Conservation (phyloP, 2,888 invertebrate genomes). For the Anoncus sp. region DNA sequence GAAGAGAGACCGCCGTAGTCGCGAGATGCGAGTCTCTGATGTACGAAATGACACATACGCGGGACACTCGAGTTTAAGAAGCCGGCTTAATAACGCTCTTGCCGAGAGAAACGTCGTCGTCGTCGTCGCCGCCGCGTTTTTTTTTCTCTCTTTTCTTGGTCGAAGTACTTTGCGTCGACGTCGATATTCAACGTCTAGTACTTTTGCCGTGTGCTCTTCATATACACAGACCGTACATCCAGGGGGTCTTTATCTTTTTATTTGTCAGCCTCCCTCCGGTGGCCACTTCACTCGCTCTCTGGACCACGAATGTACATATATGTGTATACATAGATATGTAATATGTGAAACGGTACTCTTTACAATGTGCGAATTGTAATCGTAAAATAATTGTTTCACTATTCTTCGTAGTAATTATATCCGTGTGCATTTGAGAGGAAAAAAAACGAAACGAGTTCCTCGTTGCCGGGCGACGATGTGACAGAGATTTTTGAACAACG, state of each 20-base stretch:
- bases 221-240: background rate
- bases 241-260: constrained; percentile 20
- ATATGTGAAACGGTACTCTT: constrained; percentile 2
- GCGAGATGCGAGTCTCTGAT: constrained; percentile 25
- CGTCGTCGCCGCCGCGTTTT: background rate
- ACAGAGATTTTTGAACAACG: constrained; percentile 14
- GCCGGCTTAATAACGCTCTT: constrained; percentile 53
- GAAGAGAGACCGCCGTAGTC: background rate
- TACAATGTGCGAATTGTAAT: constrained; percentile 29
- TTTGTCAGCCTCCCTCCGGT: constrained; percentile 4
- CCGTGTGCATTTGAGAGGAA: constrained; percentile 5
- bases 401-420: constrained; percentile 13
- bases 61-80: constrained; percentile 56
- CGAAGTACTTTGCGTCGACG: background rate
- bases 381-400: constrained; percentile 27
- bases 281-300: constrained; percentile 42
- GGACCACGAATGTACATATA: background rate
- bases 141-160: background rate
- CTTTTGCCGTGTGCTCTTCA: background rate
- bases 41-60: constrained; percentile 10
- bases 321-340: background rate
- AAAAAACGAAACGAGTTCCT: background rate
- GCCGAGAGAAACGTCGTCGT: constrained; percentile 15
- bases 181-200: constrained; percentile 48
- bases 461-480: background rate